Percentiles rank a stretch among this genome's conserved stretches.
Evolutionary conservation across 2,888 invertebrate genomes (phyloP).

Genomic region (Netelia virgata): DNA sequence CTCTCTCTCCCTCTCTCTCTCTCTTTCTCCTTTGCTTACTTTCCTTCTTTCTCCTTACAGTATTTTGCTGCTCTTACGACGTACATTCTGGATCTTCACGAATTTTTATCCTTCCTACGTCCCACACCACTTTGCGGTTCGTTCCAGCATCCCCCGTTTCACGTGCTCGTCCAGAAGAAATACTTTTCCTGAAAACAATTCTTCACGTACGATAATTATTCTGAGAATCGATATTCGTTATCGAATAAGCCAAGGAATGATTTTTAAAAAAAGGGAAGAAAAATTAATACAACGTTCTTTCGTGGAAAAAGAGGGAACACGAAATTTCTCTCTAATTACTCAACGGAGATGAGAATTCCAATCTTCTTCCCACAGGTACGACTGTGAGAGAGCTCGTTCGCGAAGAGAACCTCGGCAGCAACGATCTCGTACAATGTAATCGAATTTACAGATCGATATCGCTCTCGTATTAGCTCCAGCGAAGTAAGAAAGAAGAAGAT

Average conservation of each 20-base stretch:
- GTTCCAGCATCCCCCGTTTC: constrained; percentile 8
- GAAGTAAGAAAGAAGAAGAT: no score
- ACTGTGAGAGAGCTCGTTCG: no score
- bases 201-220: not conserved
- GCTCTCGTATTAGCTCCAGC: no score
- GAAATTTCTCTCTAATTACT: constrained; percentile 46
- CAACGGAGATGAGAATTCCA: not conserved
- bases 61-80: constrained; percentile 1
- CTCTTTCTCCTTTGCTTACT: not conserved
- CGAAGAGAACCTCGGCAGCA: no score
- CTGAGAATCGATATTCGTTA: not conserved
- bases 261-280: not conserved
- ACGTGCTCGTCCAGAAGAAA: not conserved
- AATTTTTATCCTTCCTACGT: not conserved
- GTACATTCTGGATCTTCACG: not conserved
- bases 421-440: not conserved
- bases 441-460: not conserved
- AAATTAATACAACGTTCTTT: not conserved
- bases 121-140: constrained; percentile 11
- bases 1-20: not conserved
- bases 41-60: not conserved
- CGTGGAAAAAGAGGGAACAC: not conserved
- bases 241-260: not conserved
- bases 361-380: not conserved
- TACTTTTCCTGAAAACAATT: not conserved